These are phyloP conservation scores for Neelides folsomi DNA, from an alignment of 2,888 invertebrate genomes.

Conservation along the genomic window DNA sequence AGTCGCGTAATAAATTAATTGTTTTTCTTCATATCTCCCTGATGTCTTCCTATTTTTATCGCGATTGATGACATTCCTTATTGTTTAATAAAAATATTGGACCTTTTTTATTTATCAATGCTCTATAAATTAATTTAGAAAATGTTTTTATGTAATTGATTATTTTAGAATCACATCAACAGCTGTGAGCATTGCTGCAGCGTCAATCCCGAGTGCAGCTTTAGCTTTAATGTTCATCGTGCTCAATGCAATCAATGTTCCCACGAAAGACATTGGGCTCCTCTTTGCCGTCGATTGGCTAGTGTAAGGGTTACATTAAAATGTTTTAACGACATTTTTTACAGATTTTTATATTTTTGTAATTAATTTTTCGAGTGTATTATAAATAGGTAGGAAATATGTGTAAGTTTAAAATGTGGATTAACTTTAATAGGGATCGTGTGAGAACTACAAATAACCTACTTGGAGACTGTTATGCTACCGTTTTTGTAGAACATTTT, in stretches of 20 bases:
- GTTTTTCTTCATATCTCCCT: too few species aligned
- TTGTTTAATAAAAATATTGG: too few species aligned
- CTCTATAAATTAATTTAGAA: too few species aligned
- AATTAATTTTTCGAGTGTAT: too few species aligned
- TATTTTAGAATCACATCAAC: constrained; percentile 60
- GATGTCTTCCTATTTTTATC: too few species aligned
- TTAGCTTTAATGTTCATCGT: constrained; percentile 68
- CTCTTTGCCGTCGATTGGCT: constrained; percentile 82
- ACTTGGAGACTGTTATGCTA: constrained; percentile 75
- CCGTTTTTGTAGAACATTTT: constrained; percentile 67
- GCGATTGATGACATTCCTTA: too few species aligned
- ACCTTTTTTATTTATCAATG: too few species aligned
- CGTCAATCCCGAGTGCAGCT: constrained; percentile 76
- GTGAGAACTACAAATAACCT: constrained; percentile 77
- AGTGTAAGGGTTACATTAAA: constrained; percentile 50
- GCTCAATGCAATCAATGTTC: constrained; percentile 69
- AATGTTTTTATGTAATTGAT: too few species aligned
- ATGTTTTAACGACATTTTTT: not conserved
- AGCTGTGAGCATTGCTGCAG: constrained; percentile 72
- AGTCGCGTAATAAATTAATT: constrained; percentile 67
- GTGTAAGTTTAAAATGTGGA: not conserved
- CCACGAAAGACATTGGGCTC: constrained; percentile 64
- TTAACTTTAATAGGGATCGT: constrained; percentile 50
- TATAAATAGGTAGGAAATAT: not conserved
- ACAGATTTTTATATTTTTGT: too few species aligned